Percentiles rank a stretch among this genome's conserved stretches.
Evolutionary conservation across 2,797 vertebrate species (phyloP).

Genomic region (Gallinago nigripennis): DNA sequence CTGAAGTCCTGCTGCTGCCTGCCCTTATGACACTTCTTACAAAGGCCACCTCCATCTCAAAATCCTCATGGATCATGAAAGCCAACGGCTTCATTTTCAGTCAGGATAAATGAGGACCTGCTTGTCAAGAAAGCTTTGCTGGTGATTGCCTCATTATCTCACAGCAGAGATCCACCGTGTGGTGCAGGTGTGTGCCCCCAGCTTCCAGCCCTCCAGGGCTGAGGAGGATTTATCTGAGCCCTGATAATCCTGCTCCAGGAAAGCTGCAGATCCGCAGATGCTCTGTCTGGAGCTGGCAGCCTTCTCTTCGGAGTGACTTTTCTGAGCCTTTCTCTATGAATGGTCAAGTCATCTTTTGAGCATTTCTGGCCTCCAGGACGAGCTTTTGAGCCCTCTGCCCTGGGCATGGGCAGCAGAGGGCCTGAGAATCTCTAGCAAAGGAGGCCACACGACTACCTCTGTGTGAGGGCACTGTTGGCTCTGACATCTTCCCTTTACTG

Average conservation of each 20-base stretch:
- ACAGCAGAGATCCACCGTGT: neutral
- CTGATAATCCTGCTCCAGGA: neutral
- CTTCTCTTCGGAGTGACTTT: neutral
- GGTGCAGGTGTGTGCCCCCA: neutral
- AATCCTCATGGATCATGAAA: neutral
- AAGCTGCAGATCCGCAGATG: neutral
- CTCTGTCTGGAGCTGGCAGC: neutral
- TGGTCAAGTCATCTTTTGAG: neutral
- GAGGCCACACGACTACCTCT: neutral
- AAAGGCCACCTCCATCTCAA: neutral
- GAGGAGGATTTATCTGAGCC: neutral
- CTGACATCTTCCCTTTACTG: neutral
- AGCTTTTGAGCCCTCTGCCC: neutral
- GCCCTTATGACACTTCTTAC: neutral
- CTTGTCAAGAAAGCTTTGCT: neutral
- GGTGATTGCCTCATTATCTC: neutral
- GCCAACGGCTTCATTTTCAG: neutral
- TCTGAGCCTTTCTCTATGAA: neutral
- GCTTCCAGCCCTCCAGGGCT: neutral
- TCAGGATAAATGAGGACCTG: neutral
- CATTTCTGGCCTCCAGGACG: neutral
- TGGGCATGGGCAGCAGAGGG: neutral
- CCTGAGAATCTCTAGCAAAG: neutral
- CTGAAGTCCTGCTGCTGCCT: neutral
- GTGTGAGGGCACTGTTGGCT: neutral